Base-by-base conservation (phyloP, 2,888 invertebrate genomes). In the Andrena trimmerana region DNA sequence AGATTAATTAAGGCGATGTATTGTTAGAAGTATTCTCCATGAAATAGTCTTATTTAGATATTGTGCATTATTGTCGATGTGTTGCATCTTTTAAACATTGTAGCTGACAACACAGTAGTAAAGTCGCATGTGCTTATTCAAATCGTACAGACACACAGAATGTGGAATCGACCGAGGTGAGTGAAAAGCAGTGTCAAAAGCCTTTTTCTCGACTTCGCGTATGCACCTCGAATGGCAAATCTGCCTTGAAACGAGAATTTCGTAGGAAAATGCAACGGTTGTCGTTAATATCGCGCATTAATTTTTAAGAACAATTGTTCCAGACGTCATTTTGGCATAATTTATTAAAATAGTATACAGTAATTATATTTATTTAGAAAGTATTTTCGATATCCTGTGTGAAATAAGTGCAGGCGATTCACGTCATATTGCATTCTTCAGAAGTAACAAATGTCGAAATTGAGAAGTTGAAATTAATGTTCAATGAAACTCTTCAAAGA, bases 151-250 rank as follows among this genome's bases (percentile, higher is more conserved):
- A 81, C 63, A 63, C 54, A 36, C 36, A 31, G 76, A 81, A 84
- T 68, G 50, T 63, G 50, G 79, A 76, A 85, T 89, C 77, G 83
- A 71, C 68, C 48, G 74, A 59, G 72, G 68, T 70, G 78, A 89
- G 89, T 89, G 87, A 89, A 88, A 78, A 89, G 74, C 52, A 82
- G 67, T 89, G 90, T 89, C 77, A 24, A 69, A 74, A 63, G 74
- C 42, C 57, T 52, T 73, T 50, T 24, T 24, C 31, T 42, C 57
- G 52, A 67, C 33, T 69, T 59, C 42, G 48, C 5, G 7, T 57
- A 68, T 77, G 68, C 66, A 69, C 13, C 31, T 13, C 71, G 85
- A 82, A 85, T 85, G 54, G 10, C 68, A 79, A 85, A 70, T 42
- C 36, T 13, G 16, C 31, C 2, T 57, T 27, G 4, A 74, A 79